These are phyloP conservation scores for Halichoeres trimaculatus DNA, from an alignment of 2,113 vertebrate genomes.

Conservation along the genomic window DNA sequence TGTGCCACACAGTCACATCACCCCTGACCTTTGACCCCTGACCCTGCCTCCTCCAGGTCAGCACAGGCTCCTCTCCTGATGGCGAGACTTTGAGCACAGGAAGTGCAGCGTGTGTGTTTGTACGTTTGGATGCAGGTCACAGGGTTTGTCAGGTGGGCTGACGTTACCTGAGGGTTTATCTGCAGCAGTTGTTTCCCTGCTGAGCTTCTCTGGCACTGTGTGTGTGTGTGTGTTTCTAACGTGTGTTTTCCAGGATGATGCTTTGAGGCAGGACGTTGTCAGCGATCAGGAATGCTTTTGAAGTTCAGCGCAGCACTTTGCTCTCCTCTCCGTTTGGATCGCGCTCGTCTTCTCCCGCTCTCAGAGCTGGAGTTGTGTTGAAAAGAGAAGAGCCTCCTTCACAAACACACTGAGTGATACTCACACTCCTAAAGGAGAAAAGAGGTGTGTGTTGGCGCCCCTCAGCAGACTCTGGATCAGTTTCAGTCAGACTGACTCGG, in stretches of 20 bases:
- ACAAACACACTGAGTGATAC: slow-evolving; percentile 44
- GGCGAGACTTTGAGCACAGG: slow-evolving; percentile 25
- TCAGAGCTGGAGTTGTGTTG: slow-evolving; percentile 6
- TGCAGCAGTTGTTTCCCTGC: slow-evolving; percentile 38
- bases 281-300: slow-evolving; percentile 81
- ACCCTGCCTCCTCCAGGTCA: slow-evolving; percentile 29
- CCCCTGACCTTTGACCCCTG: slow-evolving; percentile 38
- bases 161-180: slow-evolving; percentile 17
- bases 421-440: neutral
- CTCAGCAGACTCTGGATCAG: slow-evolving; percentile 48
- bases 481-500: slow-evolving; percentile 40
- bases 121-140: slow-evolving; percentile 27
- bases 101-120: slow-evolving; percentile 42
- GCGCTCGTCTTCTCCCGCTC: slow-evolving; percentile 34
- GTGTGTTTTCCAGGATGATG: slow-evolving; percentile 38
- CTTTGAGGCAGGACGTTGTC: slow-evolving; percentile 58
- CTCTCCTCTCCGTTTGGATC: slow-evolving; percentile 35
- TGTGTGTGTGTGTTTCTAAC: slow-evolving; percentile 15
- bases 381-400: slow-evolving; percentile 31
- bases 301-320: slow-evolving; percentile 69
- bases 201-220: slow-evolving; percentile 3
- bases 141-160: slow-evolving; percentile 7
- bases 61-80: neutral
- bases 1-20: neutral
- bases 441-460: slow-evolving; percentile 2